Conservation (phyloP, 2,797 vertebrate genomes). For the Poecile montanus region DNA sequence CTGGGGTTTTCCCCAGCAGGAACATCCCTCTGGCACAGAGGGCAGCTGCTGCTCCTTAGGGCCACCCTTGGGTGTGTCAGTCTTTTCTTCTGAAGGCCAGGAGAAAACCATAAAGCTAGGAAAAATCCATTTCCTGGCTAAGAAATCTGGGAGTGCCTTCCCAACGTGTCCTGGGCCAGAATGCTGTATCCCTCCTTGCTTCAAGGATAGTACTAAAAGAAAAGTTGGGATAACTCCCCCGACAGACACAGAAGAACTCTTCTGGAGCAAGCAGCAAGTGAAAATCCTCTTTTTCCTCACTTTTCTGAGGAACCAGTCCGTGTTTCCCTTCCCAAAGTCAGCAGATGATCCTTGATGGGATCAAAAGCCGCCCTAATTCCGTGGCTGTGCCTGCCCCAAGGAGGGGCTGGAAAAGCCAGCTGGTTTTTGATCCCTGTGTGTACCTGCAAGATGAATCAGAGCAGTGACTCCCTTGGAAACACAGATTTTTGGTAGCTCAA, state of each 20-base stretch:
- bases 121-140: neutral
- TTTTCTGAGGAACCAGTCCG: neutral
- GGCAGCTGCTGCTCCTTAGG: neutral
- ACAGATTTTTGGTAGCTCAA: neutral
- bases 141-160: neutral
- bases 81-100: neutral
- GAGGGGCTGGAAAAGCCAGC: neutral
- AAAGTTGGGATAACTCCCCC: neutral
- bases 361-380: neutral
- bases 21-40: neutral
- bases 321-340: neutral
- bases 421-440: neutral
- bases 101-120: neutral
- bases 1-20: neutral
- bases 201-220: neutral
- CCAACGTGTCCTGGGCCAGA: rapidly evolving
- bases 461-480: neutral
- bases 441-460: neutral
- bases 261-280: neutral
- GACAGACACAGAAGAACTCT: rapidly evolving
- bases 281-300: neutral
- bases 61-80: neutral
- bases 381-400: neutral
- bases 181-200: neutral
- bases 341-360: neutral